Evolutionary conservation across 2,113 vertebrate species (phyloP).

Genomic region (Neopipo cinnamomea): DNA sequence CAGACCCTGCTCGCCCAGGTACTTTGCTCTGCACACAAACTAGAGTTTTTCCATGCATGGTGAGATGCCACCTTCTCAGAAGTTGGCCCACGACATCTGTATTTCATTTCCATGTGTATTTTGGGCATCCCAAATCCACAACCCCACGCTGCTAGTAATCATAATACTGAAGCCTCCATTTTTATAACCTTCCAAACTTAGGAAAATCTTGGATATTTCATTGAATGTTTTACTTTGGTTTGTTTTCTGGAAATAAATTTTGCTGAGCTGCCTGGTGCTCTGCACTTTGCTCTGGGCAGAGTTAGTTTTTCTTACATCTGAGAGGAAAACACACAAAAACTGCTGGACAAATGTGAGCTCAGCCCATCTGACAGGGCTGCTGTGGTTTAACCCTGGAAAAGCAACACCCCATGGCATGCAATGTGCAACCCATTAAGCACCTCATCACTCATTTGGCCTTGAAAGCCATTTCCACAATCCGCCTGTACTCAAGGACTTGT

Average conservation of each 20-base stretch:
- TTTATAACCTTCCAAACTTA: conserved; percentile 54
- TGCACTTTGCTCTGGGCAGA: conserved; percentile 1
- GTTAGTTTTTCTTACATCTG: neutral
- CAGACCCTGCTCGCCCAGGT: neutral
- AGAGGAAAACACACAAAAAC: neutral
- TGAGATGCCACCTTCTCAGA: conserved; percentile 19
- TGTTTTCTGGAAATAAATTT: conserved; percentile 62
- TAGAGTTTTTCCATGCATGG: neutral
- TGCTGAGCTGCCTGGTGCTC: conserved; percentile 25
- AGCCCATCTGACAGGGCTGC: neutral
- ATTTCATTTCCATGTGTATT: neutral
- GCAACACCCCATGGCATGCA: fast-evolving
- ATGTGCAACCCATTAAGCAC: neutral
- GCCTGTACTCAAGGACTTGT: neutral
- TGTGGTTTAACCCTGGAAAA: neutral
- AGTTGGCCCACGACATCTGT: neutral
- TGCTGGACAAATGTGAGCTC: neutral
- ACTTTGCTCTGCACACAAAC: neutral
- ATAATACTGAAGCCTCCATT: conserved; percentile 3
- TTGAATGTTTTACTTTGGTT: conserved; percentile 56
- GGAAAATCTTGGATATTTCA: conserved; percentile 48
- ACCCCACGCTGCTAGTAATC: conserved; percentile 8
- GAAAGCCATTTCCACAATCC: neutral
- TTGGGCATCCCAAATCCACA: neutral
- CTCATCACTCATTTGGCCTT: neutral